Conservation (phyloP, 2,888 invertebrate species). For the Desoria tigrina region DNA sequence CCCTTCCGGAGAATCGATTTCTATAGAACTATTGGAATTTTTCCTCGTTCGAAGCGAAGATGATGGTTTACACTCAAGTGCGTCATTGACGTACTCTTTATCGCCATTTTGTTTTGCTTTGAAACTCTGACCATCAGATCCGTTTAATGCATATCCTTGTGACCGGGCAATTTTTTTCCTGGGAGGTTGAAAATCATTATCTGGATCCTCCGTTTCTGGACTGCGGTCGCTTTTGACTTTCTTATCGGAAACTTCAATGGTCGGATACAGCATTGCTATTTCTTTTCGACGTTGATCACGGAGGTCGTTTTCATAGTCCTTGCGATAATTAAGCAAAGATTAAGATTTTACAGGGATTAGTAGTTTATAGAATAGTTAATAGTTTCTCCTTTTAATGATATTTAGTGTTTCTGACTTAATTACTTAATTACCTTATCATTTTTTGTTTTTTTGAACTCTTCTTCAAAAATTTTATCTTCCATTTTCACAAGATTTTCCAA, state of each 20-base stretch:
- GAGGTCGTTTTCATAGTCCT: slow-evolving; percentile 35
- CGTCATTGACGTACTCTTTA: neutral
- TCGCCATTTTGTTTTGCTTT: neutral
- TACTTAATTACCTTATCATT: slow-evolving; percentile 53
- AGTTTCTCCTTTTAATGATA: neutral
- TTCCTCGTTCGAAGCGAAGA: neutral
- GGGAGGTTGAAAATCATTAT: slow-evolving; percentile 16
- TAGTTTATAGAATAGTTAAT: too few species aligned
- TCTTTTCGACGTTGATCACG: slow-evolving; percentile 28
- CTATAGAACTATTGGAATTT: neutral
- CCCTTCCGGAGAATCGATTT: neutral
- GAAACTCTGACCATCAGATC: too few species aligned
- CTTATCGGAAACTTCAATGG: slow-evolving; percentile 20
- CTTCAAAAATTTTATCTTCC: slow-evolving; percentile 58
- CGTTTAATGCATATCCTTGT: slow-evolving; percentile 18
- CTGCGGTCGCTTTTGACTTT: neutral
- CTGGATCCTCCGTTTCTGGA: neutral
- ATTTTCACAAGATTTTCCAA: slow-evolving; percentile 55
- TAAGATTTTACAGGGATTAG: too few species aligned
- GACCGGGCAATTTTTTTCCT: slow-evolving; percentile 27
- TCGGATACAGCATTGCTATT: slow-evolving; percentile 33
- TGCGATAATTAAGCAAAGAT: too few species aligned
- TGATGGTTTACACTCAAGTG: neutral
- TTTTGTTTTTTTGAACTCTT: slow-evolving; percentile 56
- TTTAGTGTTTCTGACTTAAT: neutral